Evolutionary conservation across 2,888 invertebrate genomes (phyloP).

Genomic region (Hololepta plana): DNA sequence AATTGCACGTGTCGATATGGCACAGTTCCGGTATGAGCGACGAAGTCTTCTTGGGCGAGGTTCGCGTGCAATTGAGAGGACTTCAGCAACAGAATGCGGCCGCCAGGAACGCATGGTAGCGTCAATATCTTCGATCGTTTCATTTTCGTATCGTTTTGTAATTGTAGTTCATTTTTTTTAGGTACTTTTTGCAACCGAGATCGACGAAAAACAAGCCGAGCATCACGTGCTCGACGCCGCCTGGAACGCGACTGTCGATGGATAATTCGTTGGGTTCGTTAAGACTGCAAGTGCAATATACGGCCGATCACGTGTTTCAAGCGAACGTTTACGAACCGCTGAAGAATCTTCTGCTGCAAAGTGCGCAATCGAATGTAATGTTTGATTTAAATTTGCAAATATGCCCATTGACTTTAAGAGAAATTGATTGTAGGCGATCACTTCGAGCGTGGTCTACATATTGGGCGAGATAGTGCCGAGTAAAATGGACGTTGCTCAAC

Average conservation of each 20-base stretch:
- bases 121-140: constrained; percentile 7
- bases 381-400: background rate
- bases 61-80: constrained; percentile 59
- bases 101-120: constrained; percentile 58
- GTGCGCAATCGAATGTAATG: constrained; percentile 24
- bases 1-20: constrained; percentile 69
- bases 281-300: constrained; percentile 71
- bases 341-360: constrained; percentile 56
- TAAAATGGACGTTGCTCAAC: constrained; percentile 80
- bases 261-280: constrained; percentile 61
- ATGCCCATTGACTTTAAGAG: constrained; percentile 5
- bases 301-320: constrained; percentile 78
- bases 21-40: constrained; percentile 62
- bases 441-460: constrained; percentile 64
- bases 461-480: constrained; percentile 73
- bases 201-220: constrained; percentile 38
- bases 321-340: constrained; percentile 62
- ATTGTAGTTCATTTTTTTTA: constrained; percentile 18
- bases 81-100: constrained; percentile 41
- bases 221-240: constrained; percentile 51
- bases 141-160: background rate
- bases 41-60: constrained; percentile 77
- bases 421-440: constrained; percentile 40
- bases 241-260: constrained; percentile 50
- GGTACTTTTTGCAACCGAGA: constrained; percentile 63